phyloP scores from a whole-genome alignment of 2,113 vertebrate species.

The Archilochus colubris region DNA sequence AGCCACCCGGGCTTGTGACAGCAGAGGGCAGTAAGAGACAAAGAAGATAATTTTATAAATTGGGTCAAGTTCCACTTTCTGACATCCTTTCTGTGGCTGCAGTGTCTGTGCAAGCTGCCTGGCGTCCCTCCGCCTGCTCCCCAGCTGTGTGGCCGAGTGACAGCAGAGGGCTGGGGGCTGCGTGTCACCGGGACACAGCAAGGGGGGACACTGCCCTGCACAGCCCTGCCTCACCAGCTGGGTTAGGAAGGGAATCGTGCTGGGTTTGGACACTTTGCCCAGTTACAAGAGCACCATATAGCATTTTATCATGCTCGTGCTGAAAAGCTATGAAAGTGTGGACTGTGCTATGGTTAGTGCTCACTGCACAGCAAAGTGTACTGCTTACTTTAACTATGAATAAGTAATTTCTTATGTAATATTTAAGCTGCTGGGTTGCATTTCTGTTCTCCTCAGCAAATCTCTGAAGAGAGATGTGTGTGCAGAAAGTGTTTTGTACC shows the following conservation, averaged over 20 bases:
- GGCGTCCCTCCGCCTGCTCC: rapidly evolving
- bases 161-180: not conserved
- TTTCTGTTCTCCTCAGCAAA: not conserved
- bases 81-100: rapidly evolving
- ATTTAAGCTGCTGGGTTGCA: not conserved
- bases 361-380: not conserved
- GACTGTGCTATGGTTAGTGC: slow-evolving; percentile 3
- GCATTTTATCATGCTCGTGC: not conserved
- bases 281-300: not conserved
- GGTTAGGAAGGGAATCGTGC: not conserved
- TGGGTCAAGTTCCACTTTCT: not conserved
- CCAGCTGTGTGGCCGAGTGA: rapidly evolving
- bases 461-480: not conserved
- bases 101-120: rapidly evolving
- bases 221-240: rapidly evolving
- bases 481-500: not conserved
- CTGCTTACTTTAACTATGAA: not conserved
- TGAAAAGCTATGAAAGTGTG: slow-evolving; percentile 6
- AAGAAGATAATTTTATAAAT: not conserved
- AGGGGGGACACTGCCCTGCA: rapidly evolving
- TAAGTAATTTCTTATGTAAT: slow-evolving; percentile 47
- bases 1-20: not conserved
- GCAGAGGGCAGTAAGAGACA: slow-evolving; percentile 79
- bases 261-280: not conserved
- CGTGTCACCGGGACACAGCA: rapidly evolving